These are phyloP conservation scores for Pseudomyrmex concolor DNA, from an alignment of 1,140 invertebrate species.

Conservation along the genomic window DNA sequence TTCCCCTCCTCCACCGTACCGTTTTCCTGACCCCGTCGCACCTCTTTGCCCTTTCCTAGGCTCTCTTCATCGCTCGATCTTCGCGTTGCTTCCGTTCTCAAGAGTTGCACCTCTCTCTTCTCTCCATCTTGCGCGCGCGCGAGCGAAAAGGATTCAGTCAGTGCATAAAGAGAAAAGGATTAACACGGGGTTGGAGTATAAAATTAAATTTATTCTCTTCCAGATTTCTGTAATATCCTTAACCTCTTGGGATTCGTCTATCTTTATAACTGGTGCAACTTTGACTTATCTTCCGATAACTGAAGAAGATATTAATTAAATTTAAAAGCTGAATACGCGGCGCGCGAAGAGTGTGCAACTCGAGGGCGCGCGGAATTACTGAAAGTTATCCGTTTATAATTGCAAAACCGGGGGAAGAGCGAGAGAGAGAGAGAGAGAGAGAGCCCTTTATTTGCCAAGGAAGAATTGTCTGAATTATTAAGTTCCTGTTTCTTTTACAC, in stretches of 20 bases:
- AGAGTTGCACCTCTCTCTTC: background rate
- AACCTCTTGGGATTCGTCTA: slow-evolving; percentile 61
- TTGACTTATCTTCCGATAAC: slow-evolving; percentile 63
- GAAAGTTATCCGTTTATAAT: slow-evolving; percentile 36
- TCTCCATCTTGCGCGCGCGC: too few relatives aligned
- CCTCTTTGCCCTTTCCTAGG: background rate
- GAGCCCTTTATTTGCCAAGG: too few relatives aligned
- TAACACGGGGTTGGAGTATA: slow-evolving; percentile 71
- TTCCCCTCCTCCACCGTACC: slow-evolving; percentile 14
- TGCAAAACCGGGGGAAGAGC: slow-evolving; percentile 11
- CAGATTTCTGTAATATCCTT: slow-evolving; percentile 75
- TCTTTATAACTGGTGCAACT: slow-evolving; percentile 44
- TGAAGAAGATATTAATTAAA: slow-evolving; percentile 73
- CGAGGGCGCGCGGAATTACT: background rate
- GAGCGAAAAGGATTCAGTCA: slow-evolving; percentile 4
- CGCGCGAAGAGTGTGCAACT: background rate
- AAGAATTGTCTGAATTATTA: too few relatives aligned
- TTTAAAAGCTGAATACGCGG: slow-evolving; percentile 47
- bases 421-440: too few relatives aligned
- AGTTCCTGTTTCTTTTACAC: too few relatives aligned
- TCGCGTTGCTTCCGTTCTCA: slow-evolving; percentile 16
- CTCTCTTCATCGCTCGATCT: background rate
- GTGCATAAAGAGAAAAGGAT: slow-evolving; percentile 68
- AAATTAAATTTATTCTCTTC: slow-evolving; percentile 77
- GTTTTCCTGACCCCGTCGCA: slow-evolving; percentile 22